phyloP scores from a whole-genome alignment of 2,888 invertebrate species.

The Ophioninae sp. region DNA sequence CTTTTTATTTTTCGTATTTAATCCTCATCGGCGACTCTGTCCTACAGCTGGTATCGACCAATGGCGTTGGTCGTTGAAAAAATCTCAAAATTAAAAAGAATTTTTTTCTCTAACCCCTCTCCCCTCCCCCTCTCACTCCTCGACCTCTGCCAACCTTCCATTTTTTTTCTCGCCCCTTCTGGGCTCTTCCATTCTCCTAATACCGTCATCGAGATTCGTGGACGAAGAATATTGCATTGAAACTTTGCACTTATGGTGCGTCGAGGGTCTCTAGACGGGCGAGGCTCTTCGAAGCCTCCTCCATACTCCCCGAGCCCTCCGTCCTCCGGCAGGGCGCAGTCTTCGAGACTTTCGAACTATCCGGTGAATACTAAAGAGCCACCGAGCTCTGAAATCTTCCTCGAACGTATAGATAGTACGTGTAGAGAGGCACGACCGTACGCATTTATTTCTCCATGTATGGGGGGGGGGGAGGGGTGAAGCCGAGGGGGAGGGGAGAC shows the following conservation, averaged over 20 bases:
- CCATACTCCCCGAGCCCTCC: constrained; percentile 1
- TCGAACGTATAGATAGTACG: neutral
- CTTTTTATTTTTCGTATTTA: neutral
- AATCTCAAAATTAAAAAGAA: too few relatives aligned
- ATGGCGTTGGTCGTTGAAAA: too few relatives aligned
- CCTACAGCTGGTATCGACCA: too few relatives aligned
- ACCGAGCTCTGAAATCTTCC: constrained; percentile 16
- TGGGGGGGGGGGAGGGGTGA: neutral
- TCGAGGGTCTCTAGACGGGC: constrained; percentile 41
- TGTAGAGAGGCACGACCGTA: neutral
- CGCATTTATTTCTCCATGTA: neutral
- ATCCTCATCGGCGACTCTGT: neutral
- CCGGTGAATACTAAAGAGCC: constrained; percentile 60
- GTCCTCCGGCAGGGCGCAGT: constrained; percentile 28
- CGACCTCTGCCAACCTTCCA: neutral
- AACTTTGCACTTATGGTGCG: constrained; percentile 65
- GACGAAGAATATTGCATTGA: constrained; percentile 60
- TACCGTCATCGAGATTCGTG: constrained; percentile 55
- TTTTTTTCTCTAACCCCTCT: neutral
- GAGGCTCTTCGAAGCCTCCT: constrained; percentile 3
- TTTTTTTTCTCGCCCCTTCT: neutral
- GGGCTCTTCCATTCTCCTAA: constrained; percentile 10
- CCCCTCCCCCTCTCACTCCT: neutral
- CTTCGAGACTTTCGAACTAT: constrained; percentile 45
- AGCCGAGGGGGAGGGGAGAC: neutral